Evolutionary conservation across 2,888 invertebrate species (phyloP).

Genomic region (Cosmopolites sordidus): DNA sequence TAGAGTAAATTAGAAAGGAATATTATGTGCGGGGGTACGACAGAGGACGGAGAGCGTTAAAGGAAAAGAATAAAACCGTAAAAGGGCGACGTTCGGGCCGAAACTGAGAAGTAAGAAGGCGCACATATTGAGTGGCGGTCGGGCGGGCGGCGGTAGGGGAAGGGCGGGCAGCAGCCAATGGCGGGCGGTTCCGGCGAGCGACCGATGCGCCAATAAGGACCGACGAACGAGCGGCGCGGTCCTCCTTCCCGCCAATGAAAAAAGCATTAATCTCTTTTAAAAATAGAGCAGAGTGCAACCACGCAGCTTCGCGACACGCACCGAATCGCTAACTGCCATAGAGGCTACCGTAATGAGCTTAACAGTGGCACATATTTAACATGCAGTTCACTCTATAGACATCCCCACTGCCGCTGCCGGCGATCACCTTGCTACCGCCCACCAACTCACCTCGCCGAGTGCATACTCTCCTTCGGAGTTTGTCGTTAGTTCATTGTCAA

Average conservation of each 20-base stretch:
- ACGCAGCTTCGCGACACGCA: constrained; percentile 46
- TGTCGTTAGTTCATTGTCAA: constrained; percentile 38
- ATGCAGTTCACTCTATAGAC: constrained; percentile 50
- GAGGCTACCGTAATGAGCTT: constrained; percentile 49
- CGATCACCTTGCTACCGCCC: constrained; percentile 44
- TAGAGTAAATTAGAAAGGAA: no score
- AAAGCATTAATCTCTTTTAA: constrained; percentile 53
- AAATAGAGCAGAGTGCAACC: constrained; percentile 49
- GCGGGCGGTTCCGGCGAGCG: constrained; percentile 44
- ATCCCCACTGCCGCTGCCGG: constrained; percentile 39
- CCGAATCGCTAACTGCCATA: constrained; percentile 46
- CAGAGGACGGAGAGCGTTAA: neutral
- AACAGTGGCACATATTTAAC: constrained; percentile 50
- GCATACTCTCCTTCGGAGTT: constrained; percentile 33
- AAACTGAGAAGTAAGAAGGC: neutral
- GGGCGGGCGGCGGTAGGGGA: constrained; percentile 34
- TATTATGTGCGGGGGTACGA: neutral
- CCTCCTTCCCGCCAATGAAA: constrained; percentile 52
- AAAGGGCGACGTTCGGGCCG: neutral
- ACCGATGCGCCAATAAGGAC: constrained; percentile 44
- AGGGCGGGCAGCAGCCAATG: constrained; percentile 42
- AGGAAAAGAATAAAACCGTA: neutral
- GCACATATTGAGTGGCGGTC: no score
- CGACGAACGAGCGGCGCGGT: constrained; percentile 37
- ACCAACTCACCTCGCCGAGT: constrained; percentile 40